A percentile compares a stretch with the other conserved stretches of the same genome.
Conservation (phyloP, 2,113 vertebrate genomes). For the Sus scrofa region T2T-Sscrofa CM000825.6:55762001-55762500, state of each 20-base stretch:
- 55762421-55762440: not conserved
- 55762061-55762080: not conserved
- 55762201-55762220: not conserved
- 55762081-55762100: not conserved
- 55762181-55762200: not conserved
- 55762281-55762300: accelerated
- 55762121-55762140: constrained; percentile 7
- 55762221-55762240: accelerated
- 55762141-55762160: not conserved
- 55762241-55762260: not conserved
- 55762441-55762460: accelerated
- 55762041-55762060: accelerated
- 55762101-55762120: not conserved
- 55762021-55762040: not conserved
- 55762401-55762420: not conserved
- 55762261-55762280: not conserved
- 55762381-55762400: not conserved
- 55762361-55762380: not conserved
- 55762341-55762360: not conserved
- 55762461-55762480: not conserved
- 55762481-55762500: not conserved
- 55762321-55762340: not conserved
- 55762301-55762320: not conserved
- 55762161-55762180: not conserved
- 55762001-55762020: not conserved